Conservation (phyloP, 1,140 invertebrate species). For the Drosophila orosa region DNA sequence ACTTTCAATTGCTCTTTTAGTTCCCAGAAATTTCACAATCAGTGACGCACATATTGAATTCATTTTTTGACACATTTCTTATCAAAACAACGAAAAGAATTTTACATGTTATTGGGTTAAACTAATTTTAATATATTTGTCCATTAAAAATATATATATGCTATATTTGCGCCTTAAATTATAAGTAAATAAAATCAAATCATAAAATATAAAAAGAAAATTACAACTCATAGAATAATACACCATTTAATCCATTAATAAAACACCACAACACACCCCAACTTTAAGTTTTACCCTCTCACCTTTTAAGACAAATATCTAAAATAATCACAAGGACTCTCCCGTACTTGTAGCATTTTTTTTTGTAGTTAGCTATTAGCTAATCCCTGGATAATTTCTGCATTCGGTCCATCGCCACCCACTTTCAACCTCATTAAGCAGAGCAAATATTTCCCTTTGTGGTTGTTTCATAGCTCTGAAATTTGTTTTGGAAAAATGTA, state of each 20-base stretch:
- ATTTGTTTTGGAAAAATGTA: slow-evolving; percentile 43
- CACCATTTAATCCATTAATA: background rate
- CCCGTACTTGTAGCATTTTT: too few relatives aligned
- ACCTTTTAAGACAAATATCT: background rate
- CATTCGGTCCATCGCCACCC: slow-evolving; percentile 29
- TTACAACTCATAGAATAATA: too few relatives aligned
- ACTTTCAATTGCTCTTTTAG: background rate
- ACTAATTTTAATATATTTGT: too few relatives aligned
- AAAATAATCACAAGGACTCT: background rate
- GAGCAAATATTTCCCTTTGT: slow-evolving; percentile 45
- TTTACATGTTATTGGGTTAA: background rate
- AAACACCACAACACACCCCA: background rate
- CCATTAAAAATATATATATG: too few relatives aligned
- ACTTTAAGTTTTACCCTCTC: too few relatives aligned
- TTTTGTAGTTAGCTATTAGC: background rate
- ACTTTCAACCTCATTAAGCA: slow-evolving; percentile 69
- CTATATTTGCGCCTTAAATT: too few relatives aligned
- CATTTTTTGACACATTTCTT: background rate
- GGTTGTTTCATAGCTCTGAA: background rate
- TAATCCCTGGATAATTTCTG: slow-evolving; percentile 2
- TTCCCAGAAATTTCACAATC: background rate
- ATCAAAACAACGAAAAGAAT: background rate
- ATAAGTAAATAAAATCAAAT: background rate
- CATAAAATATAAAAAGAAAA: background rate
- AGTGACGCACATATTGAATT: background rate